These are phyloP conservation scores for Porites cylindrica DNA, from an alignment of 92 coral and sea anemone species.

Conservation along the genomic window DNA sequence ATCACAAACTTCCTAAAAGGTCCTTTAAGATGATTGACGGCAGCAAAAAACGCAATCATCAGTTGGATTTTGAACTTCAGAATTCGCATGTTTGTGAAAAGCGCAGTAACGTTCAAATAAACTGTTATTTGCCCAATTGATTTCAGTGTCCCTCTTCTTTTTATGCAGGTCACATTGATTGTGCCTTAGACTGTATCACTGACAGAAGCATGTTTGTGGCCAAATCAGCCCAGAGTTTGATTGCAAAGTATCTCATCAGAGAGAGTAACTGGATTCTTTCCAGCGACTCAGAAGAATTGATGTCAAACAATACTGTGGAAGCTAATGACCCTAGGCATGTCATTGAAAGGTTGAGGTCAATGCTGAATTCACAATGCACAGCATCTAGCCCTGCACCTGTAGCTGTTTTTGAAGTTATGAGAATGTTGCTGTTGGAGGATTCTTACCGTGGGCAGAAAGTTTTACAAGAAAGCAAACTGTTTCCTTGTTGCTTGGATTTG, in stretches of 20 bases:
- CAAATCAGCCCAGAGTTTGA: constrained; percentile 75
- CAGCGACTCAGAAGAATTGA: background rate
- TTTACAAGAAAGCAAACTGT: constrained; percentile 52
- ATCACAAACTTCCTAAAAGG: no score
- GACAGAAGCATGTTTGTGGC: constrained; percentile 96
- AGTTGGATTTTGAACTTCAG: no score
- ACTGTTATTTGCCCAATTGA: no score
- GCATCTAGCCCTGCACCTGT: constrained; percentile 14
- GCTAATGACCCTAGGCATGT: constrained; percentile 9
- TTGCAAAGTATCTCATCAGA: constrained; percentile 74
- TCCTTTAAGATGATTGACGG: no score
- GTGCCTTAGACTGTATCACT: constrained; percentile 61
- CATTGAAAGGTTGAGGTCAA: constrained; percentile 1
- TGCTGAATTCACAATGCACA: constrained; percentile 6
- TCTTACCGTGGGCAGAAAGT: constrained; percentile 63
- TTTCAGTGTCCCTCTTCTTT: background rate
- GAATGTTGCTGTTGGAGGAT: constrained; percentile 25
- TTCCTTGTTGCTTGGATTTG: constrained; percentile 59
- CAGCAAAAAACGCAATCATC: no score
- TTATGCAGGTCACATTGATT: constrained; percentile 61
- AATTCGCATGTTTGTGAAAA: no score
- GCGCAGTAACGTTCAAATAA: no score
- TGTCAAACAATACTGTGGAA: background rate
- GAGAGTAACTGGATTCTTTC: background rate
- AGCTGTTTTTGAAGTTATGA: constrained; percentile 67